phyloP scores from a whole-genome alignment of 2,888 invertebrate species.

The Hemaris fuciformis region DNA sequence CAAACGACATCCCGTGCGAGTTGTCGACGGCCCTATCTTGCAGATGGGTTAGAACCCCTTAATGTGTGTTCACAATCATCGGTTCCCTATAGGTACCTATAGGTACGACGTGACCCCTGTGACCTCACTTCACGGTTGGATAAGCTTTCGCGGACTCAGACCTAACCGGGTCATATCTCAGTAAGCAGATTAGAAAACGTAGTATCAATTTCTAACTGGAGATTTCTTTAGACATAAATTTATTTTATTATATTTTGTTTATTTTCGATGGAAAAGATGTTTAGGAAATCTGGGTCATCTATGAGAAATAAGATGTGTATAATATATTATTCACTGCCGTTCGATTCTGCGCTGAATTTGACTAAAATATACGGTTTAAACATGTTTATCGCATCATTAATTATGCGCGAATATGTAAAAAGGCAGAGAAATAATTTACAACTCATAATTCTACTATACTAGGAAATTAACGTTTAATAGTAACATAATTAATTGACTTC shows the following conservation, averaged over 20 bases:
- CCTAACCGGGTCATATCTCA: background rate
- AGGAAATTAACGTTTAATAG: background rate
- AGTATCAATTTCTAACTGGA: background rate
- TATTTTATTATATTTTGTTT: background rate
- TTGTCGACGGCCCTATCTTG: conserved; percentile 35
- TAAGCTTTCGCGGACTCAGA: conserved; percentile 24
- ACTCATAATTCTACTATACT: background rate
- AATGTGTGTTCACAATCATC: conserved; percentile 30
- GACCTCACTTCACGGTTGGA: conserved; percentile 22
- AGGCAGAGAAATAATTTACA: background rate
- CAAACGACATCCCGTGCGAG: conserved; percentile 29
- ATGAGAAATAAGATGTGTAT: background rate
- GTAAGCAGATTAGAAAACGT: conserved; percentile 9
- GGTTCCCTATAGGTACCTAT: conserved; percentile 28
- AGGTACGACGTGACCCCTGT: conserved; percentile 27
- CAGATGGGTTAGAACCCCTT: conserved; percentile 40
- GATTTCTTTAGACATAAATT: background rate
- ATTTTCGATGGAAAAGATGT: background rate
- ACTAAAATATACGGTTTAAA: background rate
- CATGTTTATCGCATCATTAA: background rate
- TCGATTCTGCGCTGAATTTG: background rate
- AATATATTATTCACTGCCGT: background rate
- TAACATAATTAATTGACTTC: background rate
- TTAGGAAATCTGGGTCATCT: background rate
- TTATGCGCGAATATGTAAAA: background rate